A percentile compares a stretch with the other conserved stretches of the same genome.
These are phyloP conservation scores for Gymnoscopelus microlampas DNA, from an alignment of 2,797 vertebrate species.

Conservation along the genomic window DNA sequence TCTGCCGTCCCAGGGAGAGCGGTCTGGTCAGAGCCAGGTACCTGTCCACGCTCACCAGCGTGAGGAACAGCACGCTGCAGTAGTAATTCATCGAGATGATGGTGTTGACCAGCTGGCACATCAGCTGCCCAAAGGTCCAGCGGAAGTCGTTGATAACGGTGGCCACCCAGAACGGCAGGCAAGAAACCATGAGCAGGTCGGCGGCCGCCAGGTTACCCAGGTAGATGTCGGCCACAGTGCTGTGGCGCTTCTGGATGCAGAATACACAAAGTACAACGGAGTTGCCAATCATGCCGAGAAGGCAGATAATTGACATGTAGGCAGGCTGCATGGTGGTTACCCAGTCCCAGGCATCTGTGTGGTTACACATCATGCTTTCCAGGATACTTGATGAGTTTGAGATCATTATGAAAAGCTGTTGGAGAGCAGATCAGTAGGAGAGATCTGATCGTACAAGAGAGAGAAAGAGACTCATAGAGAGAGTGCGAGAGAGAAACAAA, in stretches of 20 bases:
- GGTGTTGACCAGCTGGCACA: conserved; percentile 84
- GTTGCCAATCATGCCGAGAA: conserved; percentile 85
- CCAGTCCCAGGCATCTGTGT: conserved; percentile 71
- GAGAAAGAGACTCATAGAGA: not conserved
- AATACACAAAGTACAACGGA: conserved; percentile 85
- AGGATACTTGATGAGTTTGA: conserved; percentile 30
- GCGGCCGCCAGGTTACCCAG: conserved; percentile 87
- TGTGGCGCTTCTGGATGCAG: conserved; percentile 81
- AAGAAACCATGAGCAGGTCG: conserved; percentile 85
- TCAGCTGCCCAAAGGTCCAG: conserved; percentile 86
- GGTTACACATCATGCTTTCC: conserved; percentile 68
- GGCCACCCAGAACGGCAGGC: conserved; percentile 90
- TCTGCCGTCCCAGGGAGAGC: conserved; percentile 80
- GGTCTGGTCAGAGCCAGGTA: conserved; percentile 89
- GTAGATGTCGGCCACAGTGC: conserved; percentile 90
- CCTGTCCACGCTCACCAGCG: conserved; percentile 88
- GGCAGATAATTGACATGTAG: conserved; percentile 87
- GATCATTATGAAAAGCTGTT: conserved; percentile 26
- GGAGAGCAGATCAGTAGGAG: conserved; percentile 2
- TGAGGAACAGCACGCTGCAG: conserved; percentile 88
- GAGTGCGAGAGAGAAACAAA: not conserved
- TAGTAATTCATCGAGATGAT: conserved; percentile 85
- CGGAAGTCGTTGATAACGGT: conserved; percentile 80
- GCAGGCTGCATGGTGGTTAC: conserved; percentile 80
- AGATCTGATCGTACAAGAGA: conserved; percentile 1